These are phyloP conservation scores for Poeciliopsis infans DNA, from an alignment of 2,797 vertebrate genomes.

Conservation along the genomic window DNA sequence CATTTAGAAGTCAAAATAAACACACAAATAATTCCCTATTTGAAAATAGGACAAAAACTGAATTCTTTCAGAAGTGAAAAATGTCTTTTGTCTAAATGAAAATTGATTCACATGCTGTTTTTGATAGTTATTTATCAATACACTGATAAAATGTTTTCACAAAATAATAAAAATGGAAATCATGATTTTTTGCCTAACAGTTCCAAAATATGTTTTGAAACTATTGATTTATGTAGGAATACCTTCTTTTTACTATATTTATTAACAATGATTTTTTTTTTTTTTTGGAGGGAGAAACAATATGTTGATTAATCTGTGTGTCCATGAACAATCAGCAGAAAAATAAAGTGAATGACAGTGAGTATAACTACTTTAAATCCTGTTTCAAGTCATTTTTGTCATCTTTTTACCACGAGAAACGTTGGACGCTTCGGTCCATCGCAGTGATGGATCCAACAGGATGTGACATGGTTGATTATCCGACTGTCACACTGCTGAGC, in stretches of 20 bases:
- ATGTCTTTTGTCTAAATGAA: neutral
- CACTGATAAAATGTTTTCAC: neutral
- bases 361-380: neutral
- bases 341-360: neutral
- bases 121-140: neutral
- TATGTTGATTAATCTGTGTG: neutral
- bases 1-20: neutral
- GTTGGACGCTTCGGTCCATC: neutral
- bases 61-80: neutral
- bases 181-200: neutral
- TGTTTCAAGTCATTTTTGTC: neutral
- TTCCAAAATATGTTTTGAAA: neutral
- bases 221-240: neutral
- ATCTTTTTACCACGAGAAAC: constrained; percentile 1
- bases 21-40: neutral
- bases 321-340: neutral
- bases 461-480: constrained; percentile 56
- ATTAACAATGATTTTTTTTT: neutral
- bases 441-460: constrained; percentile 36
- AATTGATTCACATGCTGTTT: neutral
- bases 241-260: neutral
- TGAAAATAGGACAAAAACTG: neutral
- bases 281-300: neutral
- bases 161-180: neutral
- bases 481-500: constrained; percentile 48